These are phyloP conservation scores for Stenchaetothrips biformis DNA, from an alignment of 2,888 invertebrate genomes.

Conservation along the genomic window DNA sequence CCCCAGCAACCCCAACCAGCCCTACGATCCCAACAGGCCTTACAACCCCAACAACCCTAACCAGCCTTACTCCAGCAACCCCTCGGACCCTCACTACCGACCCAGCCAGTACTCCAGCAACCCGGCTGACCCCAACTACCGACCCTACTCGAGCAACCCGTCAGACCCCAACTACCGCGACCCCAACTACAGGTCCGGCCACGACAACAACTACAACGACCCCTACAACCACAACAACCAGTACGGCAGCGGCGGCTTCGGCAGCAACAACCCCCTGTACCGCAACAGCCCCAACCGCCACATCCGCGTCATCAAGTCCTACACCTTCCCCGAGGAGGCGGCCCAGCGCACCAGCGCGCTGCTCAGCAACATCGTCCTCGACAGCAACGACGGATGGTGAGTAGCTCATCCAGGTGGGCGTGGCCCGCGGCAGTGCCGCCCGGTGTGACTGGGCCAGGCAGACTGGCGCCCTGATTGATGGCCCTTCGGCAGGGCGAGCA, in stretches of 20 bases:
- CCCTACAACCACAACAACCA: background rate
- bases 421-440: too few relatives aligned
- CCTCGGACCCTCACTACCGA: background rate
- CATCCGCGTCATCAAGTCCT: conserved; percentile 46
- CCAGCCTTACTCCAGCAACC: conserved; percentile 5
- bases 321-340: conserved; percentile 58
- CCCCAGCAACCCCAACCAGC: background rate
- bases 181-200: conserved; percentile 17
- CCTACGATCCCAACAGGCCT: background rate
- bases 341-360: conserved; percentile 56
- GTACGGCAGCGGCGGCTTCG: conserved; percentile 5
- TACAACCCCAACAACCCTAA: background rate
- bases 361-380: conserved; percentile 67
- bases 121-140: background rate
- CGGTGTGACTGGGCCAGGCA: background rate
- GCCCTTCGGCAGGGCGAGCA: background rate
- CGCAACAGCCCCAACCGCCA: background rate
- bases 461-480: background rate
- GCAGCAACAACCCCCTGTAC: conserved; percentile 7
- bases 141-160: background rate
- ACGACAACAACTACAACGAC: background rate
- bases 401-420: background rate
- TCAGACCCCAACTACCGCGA: background rate
- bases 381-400: conserved; percentile 55
- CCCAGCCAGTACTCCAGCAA: background rate